Percentiles rank a stretch among this genome's conserved stretches.
These are phyloP conservation scores for Eristalis pertinax DNA, from an alignment of 2,888 invertebrate genomes.

Conservation along the genomic window DNA sequence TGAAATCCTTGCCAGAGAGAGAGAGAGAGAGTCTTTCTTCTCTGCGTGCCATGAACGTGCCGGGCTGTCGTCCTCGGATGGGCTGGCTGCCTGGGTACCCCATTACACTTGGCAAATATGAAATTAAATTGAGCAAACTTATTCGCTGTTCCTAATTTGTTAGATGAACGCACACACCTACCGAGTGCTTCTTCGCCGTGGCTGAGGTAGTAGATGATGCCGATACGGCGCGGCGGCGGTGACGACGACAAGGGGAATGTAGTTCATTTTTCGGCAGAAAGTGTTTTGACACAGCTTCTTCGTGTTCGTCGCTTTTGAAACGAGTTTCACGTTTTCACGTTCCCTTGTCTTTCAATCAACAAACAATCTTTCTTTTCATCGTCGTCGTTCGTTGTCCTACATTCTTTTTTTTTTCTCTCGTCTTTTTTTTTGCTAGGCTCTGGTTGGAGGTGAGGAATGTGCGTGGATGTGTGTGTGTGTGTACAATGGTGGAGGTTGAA, in stretches of 20 bases:
- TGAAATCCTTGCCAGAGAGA: slow-evolving; percentile 6
- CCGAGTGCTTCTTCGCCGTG: background rate
- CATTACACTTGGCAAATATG: slow-evolving; percentile 50
- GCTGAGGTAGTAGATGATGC: background rate
- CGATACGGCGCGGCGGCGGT: background rate
- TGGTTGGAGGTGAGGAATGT: background rate
- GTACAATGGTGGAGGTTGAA: slow-evolving; percentile 4
- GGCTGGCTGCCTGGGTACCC: background rate
- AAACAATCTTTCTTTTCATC: slow-evolving; percentile 38
- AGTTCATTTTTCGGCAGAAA: slow-evolving; percentile 29
- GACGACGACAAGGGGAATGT: background rate
- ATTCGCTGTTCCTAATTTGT: slow-evolving; percentile 57
- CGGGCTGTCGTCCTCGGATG: background rate
- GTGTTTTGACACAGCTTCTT: background rate
- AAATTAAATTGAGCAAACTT: slow-evolving; percentile 62
- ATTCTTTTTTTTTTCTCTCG: background rate
- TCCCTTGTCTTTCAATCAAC: slow-evolving; percentile 18
- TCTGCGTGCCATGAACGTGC: background rate
- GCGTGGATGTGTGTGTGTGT: background rate
- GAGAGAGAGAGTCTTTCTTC: background rate
- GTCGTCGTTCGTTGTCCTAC: slow-evolving; percentile 13
- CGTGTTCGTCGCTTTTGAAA: background rate
- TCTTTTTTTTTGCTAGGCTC: background rate
- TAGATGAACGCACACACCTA: slow-evolving; percentile 34
- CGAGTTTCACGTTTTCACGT: slow-evolving; percentile 21